These are phyloP conservation scores for Acestrorhynchus altus DNA, from an alignment of 2,797 vertebrate species.

Conservation along the genomic window DNA sequence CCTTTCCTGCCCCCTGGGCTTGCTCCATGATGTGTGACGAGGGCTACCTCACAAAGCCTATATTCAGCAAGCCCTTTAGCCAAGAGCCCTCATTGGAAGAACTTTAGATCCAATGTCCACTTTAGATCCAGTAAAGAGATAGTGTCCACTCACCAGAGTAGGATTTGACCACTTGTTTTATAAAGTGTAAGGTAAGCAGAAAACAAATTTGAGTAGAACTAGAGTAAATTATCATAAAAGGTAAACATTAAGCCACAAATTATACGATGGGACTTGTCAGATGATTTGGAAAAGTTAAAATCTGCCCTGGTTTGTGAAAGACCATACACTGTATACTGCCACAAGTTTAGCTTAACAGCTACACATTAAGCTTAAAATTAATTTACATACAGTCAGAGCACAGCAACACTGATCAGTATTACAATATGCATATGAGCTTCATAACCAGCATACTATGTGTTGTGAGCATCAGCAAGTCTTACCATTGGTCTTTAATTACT, in stretches of 20 bases:
- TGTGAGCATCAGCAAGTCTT: too few species aligned
- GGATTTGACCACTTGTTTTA: slow-evolving; percentile 27
- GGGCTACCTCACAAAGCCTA: slow-evolving; percentile 66
- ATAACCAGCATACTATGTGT: too few species aligned
- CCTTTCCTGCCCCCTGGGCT: slow-evolving; percentile 74
- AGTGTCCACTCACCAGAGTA: slow-evolving; percentile 19
- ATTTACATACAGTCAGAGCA: too few species aligned
- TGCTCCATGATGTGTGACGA: slow-evolving; percentile 62
- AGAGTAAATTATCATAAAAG: not conserved
- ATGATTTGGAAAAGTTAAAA: too few species aligned
- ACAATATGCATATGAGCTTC: too few species aligned
- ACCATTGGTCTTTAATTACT: too few species aligned
- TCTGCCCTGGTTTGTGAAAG: not conserved
- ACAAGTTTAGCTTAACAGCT: too few species aligned
- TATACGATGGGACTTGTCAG: not conserved
- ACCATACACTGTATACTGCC: too few species aligned
- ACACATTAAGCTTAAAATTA: too few species aligned
- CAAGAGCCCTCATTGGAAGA: slow-evolving; percentile 1
- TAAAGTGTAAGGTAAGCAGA: slow-evolving; percentile 7
- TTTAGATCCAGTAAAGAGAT: slow-evolving; percentile 43
- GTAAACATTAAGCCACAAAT: not conserved
- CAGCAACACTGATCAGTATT: too few species aligned
- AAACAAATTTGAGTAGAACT: not conserved
- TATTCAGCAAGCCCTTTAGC: slow-evolving; percentile 54
- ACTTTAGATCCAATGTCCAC: slow-evolving; percentile 21